Evolutionary conservation across 2,888 invertebrate genomes (phyloP), one percentile per base, ranked within the genome.

Genomic region (Pseudolycoriella hygida): DNA sequence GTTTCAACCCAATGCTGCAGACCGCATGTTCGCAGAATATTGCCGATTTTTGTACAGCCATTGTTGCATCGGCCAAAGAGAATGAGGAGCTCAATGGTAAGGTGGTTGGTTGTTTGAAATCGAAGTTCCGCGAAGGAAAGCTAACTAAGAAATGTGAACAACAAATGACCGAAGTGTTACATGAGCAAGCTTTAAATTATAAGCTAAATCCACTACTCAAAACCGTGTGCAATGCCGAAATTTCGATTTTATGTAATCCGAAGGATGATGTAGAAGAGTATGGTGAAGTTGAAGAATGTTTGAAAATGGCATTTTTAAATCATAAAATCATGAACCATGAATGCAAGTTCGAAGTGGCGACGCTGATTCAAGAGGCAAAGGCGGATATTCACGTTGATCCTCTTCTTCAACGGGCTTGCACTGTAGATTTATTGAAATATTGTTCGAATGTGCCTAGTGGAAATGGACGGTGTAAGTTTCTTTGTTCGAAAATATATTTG

Each of bases 311-410:
- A 12, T 76, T 87, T 46, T 68, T 85, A 47, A 74, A 75, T 53
- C 80, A 77, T 51, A 73, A 74, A 58, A 80, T 87, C 44, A 75
- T 77, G 49, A 79, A 80, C 30, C 73, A 74, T 8, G 78, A 77
- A 52, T 92, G 92, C 60, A 76, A 79, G 40, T 68, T 80, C 49
- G 90, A 93, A 68, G 80, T 97, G 17, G 88, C 88, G 0, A 79
- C 82, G 54, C 72, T 93, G 49, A 86, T 96, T 51, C 85, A 88
- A 56, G 86, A 88, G 60, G 80, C 84, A 1, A 80, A 85, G 59
- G 86, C 90, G 1, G 97, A 98, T 62, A 90, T 98, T 50, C 87
- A 96, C 53, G 86, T 89, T 1, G 97, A 98, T 68, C 94, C 94
- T 0, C 64, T 90, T 42, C 67, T 98, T 47, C 86, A 92, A 60